Base-by-base conservation (phyloP, 1,140 invertebrate species). In the Heliothis subflexa region DNA sequence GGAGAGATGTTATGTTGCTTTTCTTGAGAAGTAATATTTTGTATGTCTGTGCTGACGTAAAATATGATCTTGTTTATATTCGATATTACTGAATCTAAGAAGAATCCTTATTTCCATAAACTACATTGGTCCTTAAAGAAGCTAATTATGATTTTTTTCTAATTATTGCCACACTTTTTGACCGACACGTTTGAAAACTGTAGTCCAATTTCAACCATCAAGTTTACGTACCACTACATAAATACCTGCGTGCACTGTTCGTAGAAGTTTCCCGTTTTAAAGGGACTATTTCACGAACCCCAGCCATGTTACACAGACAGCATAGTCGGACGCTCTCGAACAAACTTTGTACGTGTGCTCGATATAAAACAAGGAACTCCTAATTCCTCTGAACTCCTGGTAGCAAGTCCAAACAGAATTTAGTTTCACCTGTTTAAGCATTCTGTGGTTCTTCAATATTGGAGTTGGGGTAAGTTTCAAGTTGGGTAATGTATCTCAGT, bases 321-420 rank as follows among this genome's bases (percentile, higher is more conserved):
- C 28, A 18, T 47, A 64, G 61, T 47, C 33, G 33, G n/a, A 64
- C 61, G 45, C 45, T 45, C 40, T 64, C 18, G 33, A 50, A 21
- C 47, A 50, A 68, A 68, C 45, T 68, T 68, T 28, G 12, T 50
- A 68, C 61, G 61, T 68, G 64, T 52, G 64, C 28, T 52, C 47
- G 64, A 68, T 68, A 68, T 68, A 68, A 68, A 68, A 68, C 64
- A 50, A 50, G 47, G 21, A 68, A 68, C 28, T 33, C 12, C 59
- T 62, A 40, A 62, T 62, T n/a, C 59, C 7, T 1, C 47, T 68
- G 47, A 28, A 52, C 18, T 25, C 14, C 59, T 5, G 50, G n/a
- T 68, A 28, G 64, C 47, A 52, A 14, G 18, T 68, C 45, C 21
- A 18, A 25, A 50, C 16, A n/a, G 47, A 68, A 68, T 68, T 68